Evolutionary conservation across 2,888 invertebrate genomes (phyloP).

Genomic region (Drosophila vallismaia): DNA sequence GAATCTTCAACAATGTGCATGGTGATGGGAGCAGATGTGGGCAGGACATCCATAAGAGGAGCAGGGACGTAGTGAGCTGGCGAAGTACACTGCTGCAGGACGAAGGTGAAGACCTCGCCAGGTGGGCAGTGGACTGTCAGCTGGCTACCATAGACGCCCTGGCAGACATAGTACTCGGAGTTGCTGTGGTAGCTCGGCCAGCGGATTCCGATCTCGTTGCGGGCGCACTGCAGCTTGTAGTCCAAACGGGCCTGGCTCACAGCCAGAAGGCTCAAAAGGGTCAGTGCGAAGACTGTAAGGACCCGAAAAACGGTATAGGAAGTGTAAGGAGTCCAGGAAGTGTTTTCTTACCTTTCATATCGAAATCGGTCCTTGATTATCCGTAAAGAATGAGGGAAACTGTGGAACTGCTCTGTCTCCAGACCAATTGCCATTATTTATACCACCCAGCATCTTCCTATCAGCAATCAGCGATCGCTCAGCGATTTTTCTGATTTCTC

Average conservation of each 20-base stretch:
- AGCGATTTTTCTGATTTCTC: conserved; percentile 22
- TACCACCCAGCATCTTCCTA: conserved; percentile 46
- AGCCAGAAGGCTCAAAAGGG: conserved; percentile 67
- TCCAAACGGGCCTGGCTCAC: conserved; percentile 67
- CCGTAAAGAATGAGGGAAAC: conserved; percentile 67
- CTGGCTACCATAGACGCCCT: conserved; percentile 61
- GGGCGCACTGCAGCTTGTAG: conserved; percentile 73
- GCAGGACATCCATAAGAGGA: conserved; percentile 71
- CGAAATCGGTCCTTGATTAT: conserved; percentile 47
- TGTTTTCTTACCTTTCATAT: conserved; percentile 77
- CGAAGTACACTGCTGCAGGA: conserved; percentile 77
- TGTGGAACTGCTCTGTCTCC: conserved; percentile 69
- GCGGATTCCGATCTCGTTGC: conserved; percentile 78
- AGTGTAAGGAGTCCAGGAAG: neutral
- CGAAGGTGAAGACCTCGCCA: conserved; percentile 81
- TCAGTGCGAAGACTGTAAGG: conserved; percentile 66
- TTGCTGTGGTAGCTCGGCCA: conserved; percentile 82
- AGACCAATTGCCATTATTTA: conserved; percentile 70
- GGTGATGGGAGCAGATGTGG: conserved; percentile 64
- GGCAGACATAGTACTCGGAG: conserved; percentile 78
- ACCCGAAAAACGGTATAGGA: neutral
- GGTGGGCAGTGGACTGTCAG: conserved; percentile 71
- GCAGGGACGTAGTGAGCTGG: conserved; percentile 78
- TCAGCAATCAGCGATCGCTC: conserved; percentile 48
- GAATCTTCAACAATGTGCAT: conserved; percentile 42